phyloP scores from a whole-genome alignment of 2,888 invertebrate species.

The Sericinus montela region DNA sequence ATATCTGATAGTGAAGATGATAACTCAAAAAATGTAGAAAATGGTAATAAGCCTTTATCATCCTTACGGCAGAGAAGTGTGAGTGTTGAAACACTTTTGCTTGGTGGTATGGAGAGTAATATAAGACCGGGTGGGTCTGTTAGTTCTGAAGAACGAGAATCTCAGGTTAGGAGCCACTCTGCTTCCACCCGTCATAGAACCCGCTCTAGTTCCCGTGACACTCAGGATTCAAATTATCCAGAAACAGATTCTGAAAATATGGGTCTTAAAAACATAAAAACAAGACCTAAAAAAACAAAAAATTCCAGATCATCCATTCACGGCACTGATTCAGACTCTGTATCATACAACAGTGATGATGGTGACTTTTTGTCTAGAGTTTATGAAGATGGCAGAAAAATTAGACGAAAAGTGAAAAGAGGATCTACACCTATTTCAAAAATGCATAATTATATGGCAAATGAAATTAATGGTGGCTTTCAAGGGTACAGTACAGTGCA shows the following conservation, averaged over 20 bases:
- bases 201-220: conserved; percentile 56
- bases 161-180: conserved; percentile 42
- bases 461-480: conserved; percentile 32
- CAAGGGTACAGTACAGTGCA: conserved; percentile 60
- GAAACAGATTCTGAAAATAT: conserved; percentile 50
- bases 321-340: conserved; percentile 59
- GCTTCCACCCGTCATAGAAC: conserved; percentile 42
- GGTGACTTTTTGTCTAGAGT: conserved; percentile 64
- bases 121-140: conserved; percentile 35
- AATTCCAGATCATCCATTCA: conserved; percentile 33
- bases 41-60: conserved; percentile 25
- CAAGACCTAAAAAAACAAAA: conserved; percentile 27
- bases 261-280: conserved; percentile 29
- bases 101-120: conserved; percentile 38
- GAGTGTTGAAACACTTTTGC: conserved; percentile 57
- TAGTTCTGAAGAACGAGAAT: conserved; percentile 42
- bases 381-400: conserved; percentile 51
- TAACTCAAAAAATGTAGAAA: conserved; percentile 26
- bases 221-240: conserved; percentile 54
- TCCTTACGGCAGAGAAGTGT: conserved; percentile 40
- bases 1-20: conserved; percentile 55
- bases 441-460: conserved; percentile 32
- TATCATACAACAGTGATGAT: conserved; percentile 63
- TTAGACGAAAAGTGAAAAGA: conserved; percentile 48
- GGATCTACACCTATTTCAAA: conserved; percentile 30